Base-by-base conservation (phyloP, 2,113 vertebrate species). In the Oreocharis arfaki region DNA sequence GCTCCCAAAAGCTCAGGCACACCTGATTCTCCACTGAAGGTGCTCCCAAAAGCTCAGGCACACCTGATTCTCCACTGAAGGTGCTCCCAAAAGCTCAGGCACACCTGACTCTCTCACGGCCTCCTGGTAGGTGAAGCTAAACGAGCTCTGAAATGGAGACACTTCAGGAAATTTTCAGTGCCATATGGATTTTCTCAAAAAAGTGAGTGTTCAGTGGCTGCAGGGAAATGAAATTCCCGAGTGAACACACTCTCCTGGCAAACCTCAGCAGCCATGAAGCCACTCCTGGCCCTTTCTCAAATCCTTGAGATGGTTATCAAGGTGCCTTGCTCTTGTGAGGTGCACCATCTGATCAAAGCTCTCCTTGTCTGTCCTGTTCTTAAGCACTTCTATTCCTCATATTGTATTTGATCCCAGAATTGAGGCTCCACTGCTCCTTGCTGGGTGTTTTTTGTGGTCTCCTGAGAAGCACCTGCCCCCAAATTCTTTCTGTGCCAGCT, bases 221-320 rank as follows among this genome's bases (percentile, higher is more conserved):
- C 7, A 70, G 52, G 9, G 20, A 70, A 75, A 35, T 23, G 26
- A 46, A 77, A 27, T 47, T n/a, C 7, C n/a, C 0, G 0, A 30
- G 44, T 57, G 49, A 64, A 59, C 70, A 39, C 32, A 13, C 23
- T 32, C 4, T 52, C 15, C 33, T 57, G 13, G 28, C 11, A 39
- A 64, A 44, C 7, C 20, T 56, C 35, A 42, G 32, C 46, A 87
- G 21, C 23, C 16, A 10, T 5, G 49, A 46, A 70, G n/a, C 10
- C 10, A 4, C 52, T 84, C 3, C 5, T 32, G 24, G 32, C 50
- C 65, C 24, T 55, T 63, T 26, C 23, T 39, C 15, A 42, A 8
- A 56, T 35, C 35, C 47, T 59, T 0, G 0, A 9, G 56, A 49
- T 27, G 17, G 15, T 68, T 41, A 17, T 28, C 20, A 12, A 22